phyloP scores from a whole-genome alignment of 2,113 vertebrate genomes.

The Cephalopterus ornatus region DNA sequence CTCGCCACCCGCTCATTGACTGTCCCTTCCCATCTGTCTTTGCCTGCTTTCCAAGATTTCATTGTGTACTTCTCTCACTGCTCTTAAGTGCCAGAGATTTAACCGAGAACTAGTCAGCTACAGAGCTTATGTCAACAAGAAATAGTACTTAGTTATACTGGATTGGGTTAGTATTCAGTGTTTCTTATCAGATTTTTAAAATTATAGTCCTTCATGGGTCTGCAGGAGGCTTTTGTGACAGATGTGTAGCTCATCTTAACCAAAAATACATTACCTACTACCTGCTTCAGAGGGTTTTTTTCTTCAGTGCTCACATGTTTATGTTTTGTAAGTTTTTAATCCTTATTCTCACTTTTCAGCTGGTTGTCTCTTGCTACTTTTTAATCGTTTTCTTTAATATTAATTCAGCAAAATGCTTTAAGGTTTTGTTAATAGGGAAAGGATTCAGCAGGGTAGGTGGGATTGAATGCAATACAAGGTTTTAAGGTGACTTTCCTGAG shows the following conservation, averaged over 20 bases:
- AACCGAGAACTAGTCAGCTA: background rate
- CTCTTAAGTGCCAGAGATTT: conserved; percentile 14
- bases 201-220: background rate
- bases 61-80: background rate
- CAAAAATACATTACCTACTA: background rate
- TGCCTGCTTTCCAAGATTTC: background rate
- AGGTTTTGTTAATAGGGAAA: background rate
- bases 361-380: background rate
- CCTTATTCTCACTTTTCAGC: background rate
- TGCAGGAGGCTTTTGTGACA: background rate
- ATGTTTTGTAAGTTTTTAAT: background rate
- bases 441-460: background rate
- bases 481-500: background rate
- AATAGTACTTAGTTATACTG: background rate
- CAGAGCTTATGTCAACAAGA: background rate
- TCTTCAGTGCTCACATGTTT: background rate
- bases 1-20: background rate
- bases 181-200: background rate
- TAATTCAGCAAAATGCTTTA: background rate
- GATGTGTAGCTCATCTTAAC: background rate
- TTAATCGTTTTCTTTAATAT: background rate
- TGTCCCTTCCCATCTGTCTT: conserved; percentile 26
- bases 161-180: background rate
- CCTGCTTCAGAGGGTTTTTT: background rate
- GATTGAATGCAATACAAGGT: background rate